Evolutionary conservation across 2,113 vertebrate species (phyloP), one percentile per base, ranked within the genome.

Genomic region (Poeciliopsis turrubarensis): DNA sequence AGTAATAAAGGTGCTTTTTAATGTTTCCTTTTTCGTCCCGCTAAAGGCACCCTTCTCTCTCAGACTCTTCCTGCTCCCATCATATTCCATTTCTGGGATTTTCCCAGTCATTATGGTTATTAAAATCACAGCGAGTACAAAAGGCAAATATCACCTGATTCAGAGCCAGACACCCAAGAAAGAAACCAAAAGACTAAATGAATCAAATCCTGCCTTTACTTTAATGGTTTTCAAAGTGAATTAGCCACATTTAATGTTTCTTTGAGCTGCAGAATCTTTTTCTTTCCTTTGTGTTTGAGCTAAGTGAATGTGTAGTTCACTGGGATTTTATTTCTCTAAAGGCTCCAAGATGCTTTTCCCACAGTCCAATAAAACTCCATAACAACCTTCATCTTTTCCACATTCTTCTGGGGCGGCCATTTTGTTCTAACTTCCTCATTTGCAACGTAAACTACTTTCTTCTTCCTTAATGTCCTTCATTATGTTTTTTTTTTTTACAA

Each of bases 21-120:
- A 82, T 39, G 15, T 39, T 84, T 68, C 73, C 66, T 68, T 31
- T 68, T 70, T 11, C 66, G 76, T 86, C 66, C 84, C 83, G 78
- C 87, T 92, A 94, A 94, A 57, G 92, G 92, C 91, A 93, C 78
- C 90, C 77, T 84, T 89, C 84, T 89, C 84, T 89, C 81, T 86
- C 87, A 78, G 37, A 90, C 73, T 79, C 25, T 47, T 22, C 17
- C 63, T 41, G 32, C 61, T 73, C 70, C 41, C 44, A 62, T 26
- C 10, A 41, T 51, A 22, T 66, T 60, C 26, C 30, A 2, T 31
- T 44, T 60, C 66, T 60, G 47, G 37, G 65, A 70, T 60, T 26
- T 64, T 8, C n/a, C 60, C 51, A 3, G 15, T 29, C 1, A 31
- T 29, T 1, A 14, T 29, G 13, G 27, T 25, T 74, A 68, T 64